Percentiles rank a stretch among this genome's conserved stretches.
Evolutionary conservation across 2,113 vertebrate genomes (phyloP).

Genomic region (Crotalus tigris): DNA sequence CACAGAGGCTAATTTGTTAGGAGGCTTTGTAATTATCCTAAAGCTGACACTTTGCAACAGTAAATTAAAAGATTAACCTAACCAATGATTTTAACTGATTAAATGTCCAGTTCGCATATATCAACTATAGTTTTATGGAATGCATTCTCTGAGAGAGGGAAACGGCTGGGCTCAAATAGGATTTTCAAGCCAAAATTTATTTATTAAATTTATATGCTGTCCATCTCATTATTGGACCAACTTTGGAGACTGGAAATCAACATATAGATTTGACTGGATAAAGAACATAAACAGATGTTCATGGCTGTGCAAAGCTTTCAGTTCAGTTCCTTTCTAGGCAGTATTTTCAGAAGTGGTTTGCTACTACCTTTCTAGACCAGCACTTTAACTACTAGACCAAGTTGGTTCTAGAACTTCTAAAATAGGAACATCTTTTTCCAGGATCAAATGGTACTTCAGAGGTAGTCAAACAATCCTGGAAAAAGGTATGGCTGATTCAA

Average conservation of each 20-base stretch:
- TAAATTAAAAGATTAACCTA: not conserved
- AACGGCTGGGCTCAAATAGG: not conserved
- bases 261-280: not conserved
- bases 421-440: too few relatives aligned
- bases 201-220: not conserved
- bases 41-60: not conserved
- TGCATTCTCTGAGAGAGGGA: not conserved
- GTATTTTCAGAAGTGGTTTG: too few relatives aligned
- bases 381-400: too few relatives aligned
- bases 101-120: not conserved
- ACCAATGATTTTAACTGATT: not conserved
- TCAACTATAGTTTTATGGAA: not conserved
- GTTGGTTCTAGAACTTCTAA: too few relatives aligned
- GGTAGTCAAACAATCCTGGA: too few relatives aligned
- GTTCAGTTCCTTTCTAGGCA: not conserved
- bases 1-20: not conserved
- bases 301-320: not conserved
- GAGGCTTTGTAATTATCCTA: not conserved
- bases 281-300: not conserved
- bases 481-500: too few relatives aligned
- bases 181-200: not conserved
- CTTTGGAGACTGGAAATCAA: not conserved
- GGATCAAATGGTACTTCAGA: too few relatives aligned
- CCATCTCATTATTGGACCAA: not conserved
- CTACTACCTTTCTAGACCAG: too few relatives aligned